A percentile compares a stretch with the other conserved stretches of the same genome.
Evolutionary conservation across 2,888 invertebrate genomes (phyloP).

Genomic region (Scelioninae gen. 2): DNA sequence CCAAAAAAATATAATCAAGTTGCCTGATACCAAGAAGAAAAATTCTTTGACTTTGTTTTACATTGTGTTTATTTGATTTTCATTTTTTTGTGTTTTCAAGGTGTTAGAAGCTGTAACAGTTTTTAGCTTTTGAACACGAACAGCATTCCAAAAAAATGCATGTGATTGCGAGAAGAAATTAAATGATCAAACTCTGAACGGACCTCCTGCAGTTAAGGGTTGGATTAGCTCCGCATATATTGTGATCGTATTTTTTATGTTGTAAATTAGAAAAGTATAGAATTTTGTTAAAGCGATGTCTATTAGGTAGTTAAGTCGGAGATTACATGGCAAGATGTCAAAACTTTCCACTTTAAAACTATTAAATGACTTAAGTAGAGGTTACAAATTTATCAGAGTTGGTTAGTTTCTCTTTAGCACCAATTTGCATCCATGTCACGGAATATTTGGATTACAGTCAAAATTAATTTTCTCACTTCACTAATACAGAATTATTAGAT

Average conservation of each 20-base stretch:
- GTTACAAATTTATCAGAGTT: too few species aligned
- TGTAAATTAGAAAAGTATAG: neutral
- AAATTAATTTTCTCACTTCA: too few species aligned
- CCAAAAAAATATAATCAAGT: too few species aligned
- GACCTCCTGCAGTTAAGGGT: slow-evolving; percentile 36
- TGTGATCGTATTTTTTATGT: slow-evolving; percentile 13
- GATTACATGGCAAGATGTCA: slow-evolving; percentile 21
- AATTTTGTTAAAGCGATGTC: neutral
- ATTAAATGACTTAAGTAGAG: too few species aligned
- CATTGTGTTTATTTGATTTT: too few species aligned
- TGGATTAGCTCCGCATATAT: slow-evolving; percentile 25
- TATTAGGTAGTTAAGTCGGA: slow-evolving; percentile 6
- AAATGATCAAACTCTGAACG: slow-evolving; percentile 7
- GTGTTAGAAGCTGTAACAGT: neutral
- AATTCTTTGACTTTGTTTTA: too few species aligned
- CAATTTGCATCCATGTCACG: too few species aligned
- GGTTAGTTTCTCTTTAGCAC: too few species aligned
- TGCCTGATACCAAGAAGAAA: too few species aligned
- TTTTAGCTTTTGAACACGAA: neutral
- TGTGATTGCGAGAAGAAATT: slow-evolving; percentile 14
- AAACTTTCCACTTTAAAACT: neutral
- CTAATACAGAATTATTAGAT: too few species aligned
- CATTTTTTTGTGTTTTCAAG: too few species aligned
- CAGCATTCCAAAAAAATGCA: neutral
- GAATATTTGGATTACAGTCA: too few species aligned